Evolutionary conservation across 2,113 vertebrate species (phyloP), one percentile per base, ranked within the genome.

Genomic region (Xyliphius kryptos): DNA sequence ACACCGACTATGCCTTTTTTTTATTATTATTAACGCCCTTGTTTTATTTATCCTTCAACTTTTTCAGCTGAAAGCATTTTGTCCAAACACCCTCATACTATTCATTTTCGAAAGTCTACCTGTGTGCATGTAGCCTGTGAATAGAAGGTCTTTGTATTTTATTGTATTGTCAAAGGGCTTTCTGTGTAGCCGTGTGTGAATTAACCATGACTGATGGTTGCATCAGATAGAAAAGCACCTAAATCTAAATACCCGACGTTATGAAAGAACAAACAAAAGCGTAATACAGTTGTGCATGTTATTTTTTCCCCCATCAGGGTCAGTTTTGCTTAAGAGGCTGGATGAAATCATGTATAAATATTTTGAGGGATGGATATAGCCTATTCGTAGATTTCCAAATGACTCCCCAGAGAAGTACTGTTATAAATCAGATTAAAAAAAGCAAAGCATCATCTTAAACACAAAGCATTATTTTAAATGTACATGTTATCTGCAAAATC

Each of bases 1-100:
- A 48, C 41, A 47, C 49, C 32, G 58, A 55, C 21, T 48, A 61
- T 47, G 50, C 63, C 58, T 53, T 56, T 13, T 51, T 68, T 49
- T 56, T 47, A 17, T 16, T 17, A 48, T 17, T 57, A 40, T 67
- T 56, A 47, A 54, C 14, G 57, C 59, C 40, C 9, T 72, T 41
- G 46, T 56, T 36, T 20, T 65, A 55, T 49, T 63, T 72, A 43
- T 20, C 32, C 21, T 46, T 68, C 19, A 40, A 32, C n/a, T 36
- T 9, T 43, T 37, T 36, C 13, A 16, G 49, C 32, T 48, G 16
- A 46, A 51, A 53, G 17, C n/a, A n/a, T n/a, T 56, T 40, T 16
- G 26, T 37, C 38, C 22, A 22, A 36, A 36, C 12, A 12, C 21
- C n/a, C n/a, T 7, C 13, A 49, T 41, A 10, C 11, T 19, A 0